Percentiles rank a stretch among this genome's conserved stretches.
These are phyloP conservation scores for Calameuta filiformis DNA, from an alignment of 2,888 invertebrate genomes.

Conservation along the genomic window DNA sequence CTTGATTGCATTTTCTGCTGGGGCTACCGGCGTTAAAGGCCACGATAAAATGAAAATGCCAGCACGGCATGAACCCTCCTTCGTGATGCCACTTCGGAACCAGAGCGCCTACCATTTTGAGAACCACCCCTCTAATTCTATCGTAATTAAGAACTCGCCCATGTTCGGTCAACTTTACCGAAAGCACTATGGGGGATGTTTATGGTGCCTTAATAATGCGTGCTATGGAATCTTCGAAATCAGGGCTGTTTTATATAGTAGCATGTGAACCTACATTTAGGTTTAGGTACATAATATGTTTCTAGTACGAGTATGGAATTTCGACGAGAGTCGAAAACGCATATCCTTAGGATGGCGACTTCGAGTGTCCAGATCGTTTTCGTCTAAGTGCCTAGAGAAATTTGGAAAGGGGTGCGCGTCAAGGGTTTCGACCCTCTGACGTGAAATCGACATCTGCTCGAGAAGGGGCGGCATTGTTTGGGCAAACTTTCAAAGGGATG, in stretches of 20 bases:
- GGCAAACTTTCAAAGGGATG: not conserved
- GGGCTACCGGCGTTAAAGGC: not conserved
- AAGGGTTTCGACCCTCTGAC: not conserved
- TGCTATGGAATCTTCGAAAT: not conserved
- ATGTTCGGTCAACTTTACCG: not conserved
- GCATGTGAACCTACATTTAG: not conserved
- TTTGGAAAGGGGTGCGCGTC: not conserved
- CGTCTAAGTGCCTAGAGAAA: not conserved
- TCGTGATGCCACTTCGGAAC: not conserved
- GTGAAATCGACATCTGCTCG: not conserved
- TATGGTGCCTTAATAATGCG: not conserved
- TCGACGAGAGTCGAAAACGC: not conserved
- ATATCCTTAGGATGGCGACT: not conserved
- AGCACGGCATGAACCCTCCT: not conserved
- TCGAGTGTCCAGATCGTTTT: not conserved
- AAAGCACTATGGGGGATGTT: not conserved
- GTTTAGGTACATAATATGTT: not conserved
- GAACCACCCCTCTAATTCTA: not conserved
- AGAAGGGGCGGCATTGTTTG: not conserved
- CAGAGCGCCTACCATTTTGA: not conserved
- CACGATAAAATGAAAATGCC: not conserved
- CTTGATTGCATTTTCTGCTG: conserved; percentile 30
- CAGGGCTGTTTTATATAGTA: not conserved
- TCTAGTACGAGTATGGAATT: not conserved
- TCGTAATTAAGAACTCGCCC: not conserved